A percentile compares a stretch with the other conserved stretches of the same genome.
Conservation (phyloP, 92 coral and sea anemone genomes). For the Zoanthus gigantus region DNA sequence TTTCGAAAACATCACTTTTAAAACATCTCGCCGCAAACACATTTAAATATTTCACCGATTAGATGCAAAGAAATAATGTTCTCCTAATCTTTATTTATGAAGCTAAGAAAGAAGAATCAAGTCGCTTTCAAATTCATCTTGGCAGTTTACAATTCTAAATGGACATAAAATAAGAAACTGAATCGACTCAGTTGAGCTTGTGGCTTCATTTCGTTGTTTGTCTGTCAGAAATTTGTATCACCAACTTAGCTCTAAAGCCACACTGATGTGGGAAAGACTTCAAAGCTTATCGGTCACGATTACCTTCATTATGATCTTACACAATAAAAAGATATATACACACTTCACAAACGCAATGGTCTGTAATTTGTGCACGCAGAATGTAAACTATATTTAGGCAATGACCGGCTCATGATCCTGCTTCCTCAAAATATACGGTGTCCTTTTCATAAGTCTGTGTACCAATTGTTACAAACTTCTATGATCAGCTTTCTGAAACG, state of each 20-base stretch:
- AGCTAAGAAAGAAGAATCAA: background rate
- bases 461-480: slow-evolving; percentile 26
- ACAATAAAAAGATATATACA: background rate
- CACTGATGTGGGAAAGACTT: slow-evolving; percentile 15
- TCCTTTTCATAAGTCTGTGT: slow-evolving; percentile 23
- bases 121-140: background rate
- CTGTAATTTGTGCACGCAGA: background rate
- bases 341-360: background rate
- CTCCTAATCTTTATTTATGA: background rate
- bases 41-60: background rate
- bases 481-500: slow-evolving; percentile 14
- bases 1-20: slow-evolving; percentile 31
- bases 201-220: slow-evolving; percentile 7
- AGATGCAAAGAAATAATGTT: background rate
- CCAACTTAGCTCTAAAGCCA: slow-evolving; percentile 2
- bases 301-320: background rate
- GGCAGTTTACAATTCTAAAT: background rate
- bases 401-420: slow-evolving; percentile 36
- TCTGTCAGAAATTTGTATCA: slow-evolving; percentile 29
- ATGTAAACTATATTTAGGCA: slow-evolving; percentile 33
- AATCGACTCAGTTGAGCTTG: background rate
- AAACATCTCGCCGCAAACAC: background rate
- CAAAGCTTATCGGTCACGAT: background rate
- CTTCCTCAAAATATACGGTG: slow-evolving; percentile 31
- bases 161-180: slow-evolving; percentile 2